Evolutionary conservation across 1,140 invertebrate species (phyloP).

Genomic region (Limonius californicus): DNA sequence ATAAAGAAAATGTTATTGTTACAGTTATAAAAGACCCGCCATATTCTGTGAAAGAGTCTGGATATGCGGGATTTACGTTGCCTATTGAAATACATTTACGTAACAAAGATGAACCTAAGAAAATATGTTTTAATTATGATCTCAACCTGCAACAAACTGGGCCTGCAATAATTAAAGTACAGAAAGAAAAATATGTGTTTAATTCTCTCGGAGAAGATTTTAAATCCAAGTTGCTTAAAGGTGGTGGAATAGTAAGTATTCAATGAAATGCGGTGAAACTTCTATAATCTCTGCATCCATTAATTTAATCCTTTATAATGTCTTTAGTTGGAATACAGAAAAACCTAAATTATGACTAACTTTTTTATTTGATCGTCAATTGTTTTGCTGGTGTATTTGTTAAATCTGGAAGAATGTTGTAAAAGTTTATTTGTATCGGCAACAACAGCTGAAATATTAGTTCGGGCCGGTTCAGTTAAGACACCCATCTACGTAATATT

Average conservation of each 20-base stretch:
- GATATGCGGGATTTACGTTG: conserved; percentile 90
- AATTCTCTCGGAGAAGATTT: conserved; percentile 86
- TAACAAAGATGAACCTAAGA: conserved; percentile 88
- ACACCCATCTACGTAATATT: too few species aligned
- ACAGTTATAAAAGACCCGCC: conserved; percentile 85
- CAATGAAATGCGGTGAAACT: too few species aligned
- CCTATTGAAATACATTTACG: conserved; percentile 89
- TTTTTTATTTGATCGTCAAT: too few species aligned
- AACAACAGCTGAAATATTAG: too few species aligned
- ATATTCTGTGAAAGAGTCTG: conserved; percentile 86
- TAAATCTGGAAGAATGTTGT: too few species aligned
- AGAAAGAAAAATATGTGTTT: conserved; percentile 73
- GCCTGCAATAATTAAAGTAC: conserved; percentile 63
- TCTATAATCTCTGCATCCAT: too few species aligned
- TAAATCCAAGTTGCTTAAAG: conserved; percentile 78
- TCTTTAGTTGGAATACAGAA: too few species aligned
- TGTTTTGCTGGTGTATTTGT: too few species aligned
- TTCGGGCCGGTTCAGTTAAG: too few species aligned
- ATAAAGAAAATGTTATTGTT: conserved; percentile 37
- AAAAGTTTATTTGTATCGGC: too few species aligned
- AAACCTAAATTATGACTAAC: too few species aligned
- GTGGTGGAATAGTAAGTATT: conserved; percentile 63
- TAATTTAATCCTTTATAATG: too few species aligned
- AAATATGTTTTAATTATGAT: conserved; percentile 83
- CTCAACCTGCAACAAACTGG: conserved; percentile 73